Percentiles rank a stretch among this genome's conserved stretches.
Conservation (phyloP, 2,888 invertebrate species). For the Eumerus sabulonum region DNA sequence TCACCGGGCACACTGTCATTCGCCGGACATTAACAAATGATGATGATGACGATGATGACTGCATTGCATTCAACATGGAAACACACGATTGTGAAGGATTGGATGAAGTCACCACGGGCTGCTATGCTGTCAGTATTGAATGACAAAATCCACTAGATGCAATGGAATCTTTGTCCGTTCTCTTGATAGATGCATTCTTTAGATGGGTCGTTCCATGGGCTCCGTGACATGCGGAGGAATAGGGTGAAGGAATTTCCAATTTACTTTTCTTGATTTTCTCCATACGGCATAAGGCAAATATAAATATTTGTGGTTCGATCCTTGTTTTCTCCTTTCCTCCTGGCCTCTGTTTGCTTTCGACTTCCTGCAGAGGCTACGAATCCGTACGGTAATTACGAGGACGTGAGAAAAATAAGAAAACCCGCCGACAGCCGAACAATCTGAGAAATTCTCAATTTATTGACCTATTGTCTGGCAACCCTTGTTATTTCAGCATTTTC, state of each 20-base stretch:
- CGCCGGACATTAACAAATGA: conserved; percentile 65
- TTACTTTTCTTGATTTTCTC: too few relatives aligned
- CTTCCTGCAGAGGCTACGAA: conserved; percentile 42
- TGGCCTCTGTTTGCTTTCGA: conserved; percentile 39
- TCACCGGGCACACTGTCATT: conserved; percentile 52
- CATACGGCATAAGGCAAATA: too few relatives aligned
- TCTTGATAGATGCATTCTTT: neutral
- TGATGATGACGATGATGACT: conserved; percentile 68
- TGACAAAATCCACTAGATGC: conserved; percentile 40
- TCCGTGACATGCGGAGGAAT: too few relatives aligned
- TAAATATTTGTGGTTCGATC: conserved; percentile 43
- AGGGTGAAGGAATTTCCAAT: too few relatives aligned
- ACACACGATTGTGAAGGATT: conserved; percentile 43
- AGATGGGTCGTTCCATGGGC: conserved; percentile 13
- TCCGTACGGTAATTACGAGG: conserved; percentile 39
- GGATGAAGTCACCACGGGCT: conserved; percentile 56
- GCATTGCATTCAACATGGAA: conserved; percentile 29
- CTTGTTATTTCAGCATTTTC: conserved; percentile 44
- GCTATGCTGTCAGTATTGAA: conserved; percentile 40
- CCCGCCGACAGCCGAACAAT: conserved; percentile 48
- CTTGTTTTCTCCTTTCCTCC: too few relatives aligned
- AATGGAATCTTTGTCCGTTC: too few relatives aligned
- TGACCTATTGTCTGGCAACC: conserved; percentile 54
- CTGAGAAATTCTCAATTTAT: conserved; percentile 40
- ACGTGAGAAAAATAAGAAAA: conserved; percentile 63